phyloP scores from a whole-genome alignment of 2,888 invertebrate species.

The Sinohyriopsis cumingii region DNA sequence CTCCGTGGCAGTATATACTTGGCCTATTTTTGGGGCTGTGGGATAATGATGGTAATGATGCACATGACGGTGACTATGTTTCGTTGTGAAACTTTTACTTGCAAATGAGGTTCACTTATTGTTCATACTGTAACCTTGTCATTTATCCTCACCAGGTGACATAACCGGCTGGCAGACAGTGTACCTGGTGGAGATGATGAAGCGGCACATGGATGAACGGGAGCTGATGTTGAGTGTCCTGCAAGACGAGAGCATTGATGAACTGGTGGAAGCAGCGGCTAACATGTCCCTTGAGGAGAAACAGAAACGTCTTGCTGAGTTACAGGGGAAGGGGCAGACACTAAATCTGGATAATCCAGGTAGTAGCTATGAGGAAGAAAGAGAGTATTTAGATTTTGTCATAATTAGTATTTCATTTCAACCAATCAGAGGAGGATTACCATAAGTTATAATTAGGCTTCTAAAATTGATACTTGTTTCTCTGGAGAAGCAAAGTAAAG shows the following conservation, averaged over 20 bases:
- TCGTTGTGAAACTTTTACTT: too few species aligned
- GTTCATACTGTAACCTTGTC: too few species aligned
- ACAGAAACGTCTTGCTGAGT: constrained; percentile 68
- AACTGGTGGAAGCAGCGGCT: constrained; percentile 60
- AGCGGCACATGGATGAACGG: constrained; percentile 65
- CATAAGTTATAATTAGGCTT: too few species aligned
- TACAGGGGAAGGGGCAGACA: constrained; percentile 51
- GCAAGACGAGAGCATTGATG: constrained; percentile 64
- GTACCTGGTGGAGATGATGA: constrained; percentile 53
- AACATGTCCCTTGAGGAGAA: constrained; percentile 66
- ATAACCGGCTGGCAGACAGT: constrained; percentile 52
- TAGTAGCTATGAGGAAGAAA: constrained; percentile 10
- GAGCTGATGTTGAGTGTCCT: constrained; percentile 66
- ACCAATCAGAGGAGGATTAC: too few species aligned
- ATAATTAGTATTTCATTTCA: too few species aligned
- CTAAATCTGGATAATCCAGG: constrained; percentile 54
- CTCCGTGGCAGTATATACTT: too few species aligned
- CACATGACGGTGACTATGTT: too few species aligned
- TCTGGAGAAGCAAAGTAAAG: too few species aligned
- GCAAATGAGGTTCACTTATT: too few species aligned
- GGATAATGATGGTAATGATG: too few species aligned
- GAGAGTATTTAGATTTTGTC: neutral
- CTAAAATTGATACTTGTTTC: too few species aligned
- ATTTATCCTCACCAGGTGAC: constrained; percentile 41
- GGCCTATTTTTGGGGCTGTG: too few species aligned